Conservation (phyloP, 2,888 invertebrate genomes). For the Morpho achilles region DNA sequence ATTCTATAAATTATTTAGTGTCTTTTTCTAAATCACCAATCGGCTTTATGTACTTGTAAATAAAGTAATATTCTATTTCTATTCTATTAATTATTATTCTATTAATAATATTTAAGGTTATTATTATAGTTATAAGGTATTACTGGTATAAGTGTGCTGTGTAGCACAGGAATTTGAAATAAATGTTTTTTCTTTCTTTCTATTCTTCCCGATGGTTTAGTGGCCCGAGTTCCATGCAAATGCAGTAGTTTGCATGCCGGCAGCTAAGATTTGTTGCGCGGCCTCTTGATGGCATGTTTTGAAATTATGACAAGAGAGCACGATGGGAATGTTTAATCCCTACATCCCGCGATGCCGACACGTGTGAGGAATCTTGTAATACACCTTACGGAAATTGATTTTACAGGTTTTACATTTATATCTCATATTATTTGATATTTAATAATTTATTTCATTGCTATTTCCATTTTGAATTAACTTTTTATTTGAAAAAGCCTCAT, state of each 20-base stretch:
- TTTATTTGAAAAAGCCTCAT: no score
- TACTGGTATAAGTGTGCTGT: no score
- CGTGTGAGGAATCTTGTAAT: conserved; percentile 32
- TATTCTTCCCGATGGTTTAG: conserved; percentile 3
- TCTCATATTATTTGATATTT: not conserved
- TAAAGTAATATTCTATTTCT: no score
- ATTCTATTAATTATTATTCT: no score
- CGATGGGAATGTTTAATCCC: conserved; percentile 57
- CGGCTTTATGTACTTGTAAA: no score
- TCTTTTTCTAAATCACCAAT: no score
- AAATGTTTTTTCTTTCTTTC: no score
- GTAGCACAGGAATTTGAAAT: no score
- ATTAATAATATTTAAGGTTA: no score
- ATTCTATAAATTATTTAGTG: no score
- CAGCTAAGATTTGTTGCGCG: conserved; percentile 52
- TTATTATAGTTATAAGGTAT: no score
- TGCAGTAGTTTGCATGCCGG: conserved; percentile 44
- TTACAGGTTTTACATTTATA: conserved; percentile 6
- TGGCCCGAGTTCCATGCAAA: conserved; percentile 30
- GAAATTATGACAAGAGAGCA: conserved; percentile 53
- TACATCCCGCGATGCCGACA: conserved; percentile 32
- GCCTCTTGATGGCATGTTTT: conserved; percentile 54
- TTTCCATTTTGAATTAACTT: not conserved
- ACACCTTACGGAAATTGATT: conserved; percentile 28
- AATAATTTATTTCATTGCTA: no score